Evolutionary conservation across 2,888 invertebrate genomes (phyloP).

Genomic region (Nephrotoma flavescens): DNA sequence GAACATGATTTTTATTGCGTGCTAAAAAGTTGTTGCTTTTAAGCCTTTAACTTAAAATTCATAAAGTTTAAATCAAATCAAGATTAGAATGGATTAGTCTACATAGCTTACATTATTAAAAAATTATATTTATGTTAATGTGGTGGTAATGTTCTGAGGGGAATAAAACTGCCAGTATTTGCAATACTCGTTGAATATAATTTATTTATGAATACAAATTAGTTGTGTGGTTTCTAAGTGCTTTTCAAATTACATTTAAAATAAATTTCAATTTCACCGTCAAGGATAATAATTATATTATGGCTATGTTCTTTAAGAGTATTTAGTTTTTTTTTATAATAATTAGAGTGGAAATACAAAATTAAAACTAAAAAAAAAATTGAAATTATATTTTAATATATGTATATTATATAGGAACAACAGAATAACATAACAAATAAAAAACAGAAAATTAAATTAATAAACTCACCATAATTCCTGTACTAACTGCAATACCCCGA

Average conservation of each 20-base stretch:
- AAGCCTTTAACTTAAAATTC: background rate
- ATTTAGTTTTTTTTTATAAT: background rate
- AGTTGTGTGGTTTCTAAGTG: background rate
- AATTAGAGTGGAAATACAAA: background rate
- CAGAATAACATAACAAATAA: background rate
- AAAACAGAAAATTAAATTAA: background rate
- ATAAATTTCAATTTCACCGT: background rate
- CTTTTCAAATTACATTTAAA: background rate
- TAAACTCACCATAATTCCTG: conserved; percentile 95
- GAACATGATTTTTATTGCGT: background rate
- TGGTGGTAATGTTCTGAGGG: background rate
- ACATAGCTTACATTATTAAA: background rate
- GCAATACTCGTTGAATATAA: background rate
- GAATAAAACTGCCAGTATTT: background rate
- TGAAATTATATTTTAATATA: background rate
- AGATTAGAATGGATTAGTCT: background rate
- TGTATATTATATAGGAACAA: background rate
- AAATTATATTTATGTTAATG: background rate
- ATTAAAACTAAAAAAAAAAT: background rate
- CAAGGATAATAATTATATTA: background rate
- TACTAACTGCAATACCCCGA: conserved; percentile 95
- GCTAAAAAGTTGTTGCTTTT: background rate
- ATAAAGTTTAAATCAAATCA: background rate
- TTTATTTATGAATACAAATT: background rate
- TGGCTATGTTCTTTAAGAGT: background rate